phyloP scores from a whole-genome alignment of 2,888 invertebrate genomes.

The Deladenus siricidicola region DNA sequence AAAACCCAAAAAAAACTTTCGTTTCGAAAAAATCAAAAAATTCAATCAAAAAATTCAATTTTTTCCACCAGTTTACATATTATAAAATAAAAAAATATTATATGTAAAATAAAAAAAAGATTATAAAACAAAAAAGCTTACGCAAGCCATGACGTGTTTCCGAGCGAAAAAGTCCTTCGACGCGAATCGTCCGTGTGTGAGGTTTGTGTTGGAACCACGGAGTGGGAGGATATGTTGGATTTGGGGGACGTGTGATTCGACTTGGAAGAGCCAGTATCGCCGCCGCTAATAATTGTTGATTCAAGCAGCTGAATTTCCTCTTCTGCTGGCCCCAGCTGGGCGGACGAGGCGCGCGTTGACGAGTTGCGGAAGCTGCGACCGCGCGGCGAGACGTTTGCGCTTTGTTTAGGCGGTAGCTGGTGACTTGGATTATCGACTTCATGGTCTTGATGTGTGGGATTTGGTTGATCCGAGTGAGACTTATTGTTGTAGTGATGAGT shows the following conservation, averaged over 20 bases:
- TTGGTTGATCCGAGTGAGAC: background rate
- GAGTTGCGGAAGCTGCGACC: background rate
- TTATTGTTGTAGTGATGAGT: background rate
- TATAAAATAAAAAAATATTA: too few relatives aligned
- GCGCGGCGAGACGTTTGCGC: background rate
- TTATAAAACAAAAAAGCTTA: slow-evolving; percentile 13
- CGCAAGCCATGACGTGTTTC: slow-evolving; percentile 37
- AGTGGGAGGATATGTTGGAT: too few relatives aligned
- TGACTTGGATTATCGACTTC: background rate
- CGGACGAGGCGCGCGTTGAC: background rate
- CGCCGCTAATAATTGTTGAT: background rate
- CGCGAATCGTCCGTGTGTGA: slow-evolving; percentile 31
- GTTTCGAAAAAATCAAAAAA: too few relatives aligned
- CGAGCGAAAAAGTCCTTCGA: slow-evolving; percentile 42
- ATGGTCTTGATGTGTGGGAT: too few relatives aligned
- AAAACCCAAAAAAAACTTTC: too few relatives aligned
- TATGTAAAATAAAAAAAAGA: too few relatives aligned
- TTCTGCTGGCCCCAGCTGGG: too few relatives aligned
- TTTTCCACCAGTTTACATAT: too few relatives aligned
- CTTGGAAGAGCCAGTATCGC: background rate
- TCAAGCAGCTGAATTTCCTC: background rate
- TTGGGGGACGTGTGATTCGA: background rate
- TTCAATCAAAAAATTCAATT: too few relatives aligned
- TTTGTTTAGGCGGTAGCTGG: background rate
- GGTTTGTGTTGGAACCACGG: too few relatives aligned